Evolutionary conservation across 2,888 invertebrate genomes (phyloP).

Genomic region (Abscondita cerata): DNA sequence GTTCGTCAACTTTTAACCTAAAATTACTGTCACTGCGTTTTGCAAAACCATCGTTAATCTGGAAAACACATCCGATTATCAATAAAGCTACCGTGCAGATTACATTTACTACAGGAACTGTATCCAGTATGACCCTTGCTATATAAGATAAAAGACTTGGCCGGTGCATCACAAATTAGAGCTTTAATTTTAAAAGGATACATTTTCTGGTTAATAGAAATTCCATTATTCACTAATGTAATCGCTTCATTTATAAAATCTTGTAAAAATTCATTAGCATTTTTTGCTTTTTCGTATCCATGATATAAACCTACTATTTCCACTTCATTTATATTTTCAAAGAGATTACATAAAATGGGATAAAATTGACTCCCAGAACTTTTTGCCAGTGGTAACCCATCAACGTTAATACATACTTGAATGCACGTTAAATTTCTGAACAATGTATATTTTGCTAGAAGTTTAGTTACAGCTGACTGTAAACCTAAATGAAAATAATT

Average conservation of each 20-base stretch:
- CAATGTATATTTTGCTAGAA: too few relatives aligned
- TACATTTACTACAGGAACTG: constrained; percentile 33
- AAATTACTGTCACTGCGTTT: too few relatives aligned
- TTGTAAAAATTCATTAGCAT: neutral
- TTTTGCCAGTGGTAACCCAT: too few relatives aligned
- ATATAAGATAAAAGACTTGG: constrained; percentile 35
- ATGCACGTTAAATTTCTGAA: too few relatives aligned
- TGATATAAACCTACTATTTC: too few relatives aligned
- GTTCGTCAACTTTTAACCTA: constrained; percentile 23
- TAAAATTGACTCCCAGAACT: too few relatives aligned
- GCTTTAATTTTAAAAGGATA: neutral
- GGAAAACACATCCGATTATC: constrained; percentile 36
- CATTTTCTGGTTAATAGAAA: neutral
- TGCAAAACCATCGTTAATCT: constrained; percentile 32
- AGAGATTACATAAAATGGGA: constrained; percentile 16
- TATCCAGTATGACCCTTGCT: constrained; percentile 35
- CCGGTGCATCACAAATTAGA: constrained; percentile 39
- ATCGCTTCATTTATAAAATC: constrained; percentile 12
- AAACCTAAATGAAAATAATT: neutral
- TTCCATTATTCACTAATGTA: neutral
- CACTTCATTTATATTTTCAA: constrained; percentile 3
- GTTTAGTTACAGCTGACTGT: neutral
- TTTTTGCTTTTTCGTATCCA: neutral
- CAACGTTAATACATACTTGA: neutral
- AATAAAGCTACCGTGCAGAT: constrained; percentile 32